Evolutionary conservation across 2,888 invertebrate genomes (phyloP), one percentile per base, ranked within the genome.

Genomic region (Agrotis segetum): DNA sequence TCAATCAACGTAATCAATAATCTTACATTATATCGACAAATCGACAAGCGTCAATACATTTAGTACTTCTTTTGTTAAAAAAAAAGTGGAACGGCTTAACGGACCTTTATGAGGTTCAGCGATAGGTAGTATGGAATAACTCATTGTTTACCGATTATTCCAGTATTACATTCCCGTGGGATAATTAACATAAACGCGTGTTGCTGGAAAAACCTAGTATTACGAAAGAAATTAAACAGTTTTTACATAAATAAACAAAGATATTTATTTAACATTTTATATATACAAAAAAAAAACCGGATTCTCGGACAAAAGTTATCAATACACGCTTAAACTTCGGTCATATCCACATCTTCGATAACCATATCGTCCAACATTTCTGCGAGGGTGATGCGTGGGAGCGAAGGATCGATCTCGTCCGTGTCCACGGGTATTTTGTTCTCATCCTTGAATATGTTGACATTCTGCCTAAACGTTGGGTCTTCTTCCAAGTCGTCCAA

Each of bases 401-500:
- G 91, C 29, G 96, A 96, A 0, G 97, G 97, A 88, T 98, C 98
- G 24, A 97, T 95, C 85, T 96, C 95, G 62, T 97, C 96, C 0
- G 95, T 93, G 89, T 98, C 97, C 17, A 94, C 92, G 24, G 97
- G 96, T 16, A 96, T 80, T 75, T 89, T 92, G 65, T 89, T 95
- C 3, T 89, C 90, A 87, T 97, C 97, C 87, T 97, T 97, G 95
- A 99, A 99, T 79, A 99, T 99, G 91, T 99, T 99, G 63, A 99
- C 97, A 90, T 99, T 98, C 90, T 99, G 98, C 69, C 99, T 97
- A 88, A 98, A 97, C 17, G 97, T 97, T 5, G 98, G 97, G 93
- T 99, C 99, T 93, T 99, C 99, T 93, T 99, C 99, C 80, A 99
- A 95, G 90, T 99, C 99, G 86, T 99, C 99, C 93, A 99, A 96